Conservation (phyloP, 2,888 invertebrate species). For the Drosophila pegasa region DNA sequence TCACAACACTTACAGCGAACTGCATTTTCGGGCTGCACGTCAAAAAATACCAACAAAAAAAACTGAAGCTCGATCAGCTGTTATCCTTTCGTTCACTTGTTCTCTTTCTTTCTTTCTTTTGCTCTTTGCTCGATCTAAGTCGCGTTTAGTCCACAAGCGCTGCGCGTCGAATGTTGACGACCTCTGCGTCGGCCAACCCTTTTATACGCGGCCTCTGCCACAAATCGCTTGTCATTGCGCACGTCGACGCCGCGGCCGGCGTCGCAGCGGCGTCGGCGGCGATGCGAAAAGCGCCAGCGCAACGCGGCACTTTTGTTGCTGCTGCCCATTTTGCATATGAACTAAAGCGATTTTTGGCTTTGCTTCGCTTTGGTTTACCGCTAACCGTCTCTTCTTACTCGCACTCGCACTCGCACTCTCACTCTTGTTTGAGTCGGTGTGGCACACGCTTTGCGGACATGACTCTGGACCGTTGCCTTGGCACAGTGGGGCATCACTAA, state of each 20-base stretch:
- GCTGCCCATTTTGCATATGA: slow-evolving; percentile 54
- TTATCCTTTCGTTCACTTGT: slow-evolving; percentile 45
- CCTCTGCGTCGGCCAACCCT: slow-evolving; percentile 62
- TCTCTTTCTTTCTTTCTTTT: slow-evolving; percentile 1
- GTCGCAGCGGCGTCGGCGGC: slow-evolving; percentile 39
- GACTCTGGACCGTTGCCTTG: slow-evolving; percentile 35
- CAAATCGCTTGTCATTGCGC: slow-evolving; percentile 40
- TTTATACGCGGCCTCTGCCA: slow-evolving; percentile 69
- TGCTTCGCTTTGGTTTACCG: slow-evolving; percentile 44
- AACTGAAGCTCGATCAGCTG: slow-evolving; percentile 14
- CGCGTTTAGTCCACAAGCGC: slow-evolving; percentile 52
- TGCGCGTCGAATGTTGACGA: slow-evolving; percentile 68
- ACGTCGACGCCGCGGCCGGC: slow-evolving; percentile 25
- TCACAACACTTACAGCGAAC: slow-evolving; percentile 58
- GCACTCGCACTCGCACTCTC: slow-evolving; percentile 42
- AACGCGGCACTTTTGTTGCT: slow-evolving; percentile 18
- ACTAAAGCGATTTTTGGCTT: slow-evolving; percentile 44
- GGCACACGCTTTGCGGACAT: slow-evolving; percentile 33
- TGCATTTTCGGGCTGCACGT: slow-evolving; percentile 46
- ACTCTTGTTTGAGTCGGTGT: slow-evolving; percentile 26
- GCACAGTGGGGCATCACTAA: slow-evolving; percentile 32
- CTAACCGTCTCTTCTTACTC: slow-evolving; percentile 30
- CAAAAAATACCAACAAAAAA: slow-evolving; percentile 39
- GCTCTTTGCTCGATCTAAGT: slow-evolving; percentile 10
- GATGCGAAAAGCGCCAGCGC: slow-evolving; percentile 56